phyloP scores from a whole-genome alignment of 1,140 invertebrate genomes.

The Drosophila grimshawi region DNA sequence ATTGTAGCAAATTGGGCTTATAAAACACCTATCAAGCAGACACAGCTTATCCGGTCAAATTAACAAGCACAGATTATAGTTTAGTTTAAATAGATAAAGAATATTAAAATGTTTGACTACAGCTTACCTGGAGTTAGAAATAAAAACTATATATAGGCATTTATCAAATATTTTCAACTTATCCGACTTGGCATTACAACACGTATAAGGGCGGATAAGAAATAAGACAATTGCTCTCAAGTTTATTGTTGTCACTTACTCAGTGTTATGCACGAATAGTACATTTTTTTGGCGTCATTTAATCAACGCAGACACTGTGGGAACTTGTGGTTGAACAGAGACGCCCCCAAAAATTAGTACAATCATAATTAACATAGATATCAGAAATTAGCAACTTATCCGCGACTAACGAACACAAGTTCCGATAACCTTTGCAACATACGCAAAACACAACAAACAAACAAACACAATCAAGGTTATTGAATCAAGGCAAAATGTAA shows the following conservation, averaged over 20 bases:
- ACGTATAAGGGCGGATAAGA: too few relatives aligned
- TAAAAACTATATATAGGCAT: too few relatives aligned
- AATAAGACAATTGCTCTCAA: too few relatives aligned
- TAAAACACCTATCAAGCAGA: constrained; percentile 4
- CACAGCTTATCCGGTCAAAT: constrained; percentile 4
- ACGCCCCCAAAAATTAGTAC: background rate
- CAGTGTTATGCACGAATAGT: too few relatives aligned
- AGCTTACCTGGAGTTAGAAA: too few relatives aligned
- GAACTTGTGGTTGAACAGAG: constrained; percentile 17
- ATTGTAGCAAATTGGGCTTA: background rate
- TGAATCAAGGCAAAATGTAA: constrained; percentile 53
- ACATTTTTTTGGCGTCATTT: constrained; percentile 14
- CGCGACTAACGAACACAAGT: constrained; percentile 30
- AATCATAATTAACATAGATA: constrained; percentile 16
- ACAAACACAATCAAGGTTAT: constrained; percentile 64
- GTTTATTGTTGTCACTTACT: too few relatives aligned
- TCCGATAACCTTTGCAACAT: constrained; percentile 54
- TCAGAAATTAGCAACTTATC: constrained; percentile 37
- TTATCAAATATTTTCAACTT: too few relatives aligned
- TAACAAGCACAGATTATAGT: background rate
- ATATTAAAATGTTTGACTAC: too few relatives aligned
- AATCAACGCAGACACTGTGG: constrained; percentile 1
- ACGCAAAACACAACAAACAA: constrained; percentile 24
- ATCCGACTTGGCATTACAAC: too few relatives aligned
- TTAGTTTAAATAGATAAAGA: constrained; percentile 6